Evolutionary conservation across 2,113 vertebrate genomes (phyloP), one percentile per base, ranked within the genome.

Genomic region (Hypanus sabinus): DNA sequence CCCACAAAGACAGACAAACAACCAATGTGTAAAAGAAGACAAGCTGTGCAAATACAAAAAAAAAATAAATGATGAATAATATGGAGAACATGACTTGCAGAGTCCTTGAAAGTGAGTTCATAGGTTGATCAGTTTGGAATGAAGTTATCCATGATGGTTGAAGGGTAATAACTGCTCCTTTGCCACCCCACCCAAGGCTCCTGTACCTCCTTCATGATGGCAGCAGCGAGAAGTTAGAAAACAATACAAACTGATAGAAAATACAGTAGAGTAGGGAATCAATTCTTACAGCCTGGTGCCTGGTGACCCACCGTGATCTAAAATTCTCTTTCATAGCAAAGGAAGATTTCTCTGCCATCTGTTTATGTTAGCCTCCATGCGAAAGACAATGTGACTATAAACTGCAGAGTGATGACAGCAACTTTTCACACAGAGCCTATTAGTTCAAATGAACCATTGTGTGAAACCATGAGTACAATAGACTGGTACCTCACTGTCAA

Each of bases 191-290:
- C 46, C 46, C 46, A 46, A 46, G 46, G 46, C 46, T 46, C 46
- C 46, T 46, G 46, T 1, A 46, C 46, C 46, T 46, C 46, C 46
- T 46, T 46, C 46, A 46, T 46, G 46, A 46, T 46, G 46, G 46
- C 46, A 46, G 46, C 46, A 46, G 46, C 46, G 46, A 46, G 46
- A 46, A 96, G 95, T 96, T 95, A 95, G 94, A 94, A 95, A 90
- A 77, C 83, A 20, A 92, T 20, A 73, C 0, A 8, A 20, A 27
- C 71, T 5, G 94, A 83, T 94, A 94, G 94, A 90, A 73, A 85
- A 94, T 94, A 20, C 22, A 71, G 94, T 93, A 27, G 55, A 33
- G 24, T 20, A 30, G 14, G 94, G 12, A 7, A 0, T 0, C n/a
- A 73, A 22, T 76, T 0, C 0, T 46, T 0, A 81, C 16, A 33